Conservation (phyloP, 2,113 vertebrate genomes). For the Takifugu bimaculatus region DNA sequence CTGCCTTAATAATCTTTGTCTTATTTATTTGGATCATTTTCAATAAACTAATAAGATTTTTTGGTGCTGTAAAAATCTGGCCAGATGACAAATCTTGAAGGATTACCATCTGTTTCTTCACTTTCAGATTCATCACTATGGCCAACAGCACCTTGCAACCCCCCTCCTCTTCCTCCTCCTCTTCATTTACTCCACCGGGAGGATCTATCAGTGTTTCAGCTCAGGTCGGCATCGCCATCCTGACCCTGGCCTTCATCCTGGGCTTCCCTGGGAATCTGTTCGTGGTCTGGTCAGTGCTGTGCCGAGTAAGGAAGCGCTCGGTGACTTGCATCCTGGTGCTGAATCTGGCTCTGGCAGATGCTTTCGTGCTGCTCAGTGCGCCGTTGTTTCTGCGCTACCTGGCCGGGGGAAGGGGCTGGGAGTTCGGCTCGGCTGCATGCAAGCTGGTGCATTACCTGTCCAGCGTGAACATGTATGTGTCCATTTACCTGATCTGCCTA, state of each 20-base stretch:
- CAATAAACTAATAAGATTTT: no score
- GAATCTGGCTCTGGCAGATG: conserved; percentile 82
- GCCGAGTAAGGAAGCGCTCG: conserved; percentile 75
- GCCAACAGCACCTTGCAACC: neutral
- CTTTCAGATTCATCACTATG: conserved; percentile 14
- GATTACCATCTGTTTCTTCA: no score
- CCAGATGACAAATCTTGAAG: no score
- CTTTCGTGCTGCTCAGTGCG: conserved; percentile 78
- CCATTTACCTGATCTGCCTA: conserved; percentile 84
- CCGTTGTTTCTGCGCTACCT: conserved; percentile 81
- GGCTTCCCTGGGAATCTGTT: conserved; percentile 85
- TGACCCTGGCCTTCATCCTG: conserved; percentile 76
- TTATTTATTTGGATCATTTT: no score
- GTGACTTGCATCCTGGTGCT: conserved; percentile 82
- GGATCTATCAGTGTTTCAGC: conserved; percentile 16
- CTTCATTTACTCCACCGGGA: neutral
- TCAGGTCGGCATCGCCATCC: conserved; percentile 68
- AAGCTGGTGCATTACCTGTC: conserved; percentile 84
- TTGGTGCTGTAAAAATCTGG: no score
- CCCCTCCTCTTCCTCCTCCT: neutral
- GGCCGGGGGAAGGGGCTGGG: conserved; percentile 67
- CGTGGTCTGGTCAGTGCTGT: conserved; percentile 82
- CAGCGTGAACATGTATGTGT: conserved; percentile 86
- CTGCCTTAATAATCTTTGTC: no score
- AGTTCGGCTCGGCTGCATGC: conserved; percentile 76